Conservation (phyloP, 2,888 invertebrate genomes). For the Pristionchus maxplancki region DNA sequence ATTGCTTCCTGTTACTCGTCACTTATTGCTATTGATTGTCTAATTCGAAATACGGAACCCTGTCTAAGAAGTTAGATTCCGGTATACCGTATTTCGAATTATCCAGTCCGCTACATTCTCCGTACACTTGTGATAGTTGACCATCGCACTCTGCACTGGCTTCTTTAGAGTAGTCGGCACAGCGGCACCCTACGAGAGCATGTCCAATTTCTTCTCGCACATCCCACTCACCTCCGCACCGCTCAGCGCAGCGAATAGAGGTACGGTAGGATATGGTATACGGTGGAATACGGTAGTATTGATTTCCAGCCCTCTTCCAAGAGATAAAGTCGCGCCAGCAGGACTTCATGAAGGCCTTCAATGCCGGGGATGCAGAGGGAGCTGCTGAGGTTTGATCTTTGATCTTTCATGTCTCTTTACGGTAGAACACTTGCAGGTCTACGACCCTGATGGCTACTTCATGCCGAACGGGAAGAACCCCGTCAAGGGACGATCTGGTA, state of each 20-base stretch:
- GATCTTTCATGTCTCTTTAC: constrained; percentile 12
- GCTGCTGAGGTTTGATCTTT: constrained; percentile 49
- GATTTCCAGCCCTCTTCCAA: constrained; percentile 73
- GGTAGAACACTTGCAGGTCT: constrained; percentile 65
- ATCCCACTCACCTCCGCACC: constrained; percentile 49
- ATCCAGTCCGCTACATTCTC: background rate
- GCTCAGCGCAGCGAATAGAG: constrained; percentile 29
- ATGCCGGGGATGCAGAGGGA: constrained; percentile 72
- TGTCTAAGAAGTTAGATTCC: background rate
- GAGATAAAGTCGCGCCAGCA: constrained; percentile 77
- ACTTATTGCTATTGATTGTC: background rate
- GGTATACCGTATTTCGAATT: background rate
- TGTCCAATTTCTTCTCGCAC: constrained; percentile 51
- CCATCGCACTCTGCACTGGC: background rate
- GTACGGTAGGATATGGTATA: background rate
- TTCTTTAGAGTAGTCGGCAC: constrained; percentile 30
- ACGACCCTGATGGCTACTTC: constrained; percentile 77
- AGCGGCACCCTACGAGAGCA: background rate
- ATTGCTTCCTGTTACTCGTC: constrained; percentile 2
- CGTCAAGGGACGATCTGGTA: constrained; percentile 75
- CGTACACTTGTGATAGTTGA: background rate
- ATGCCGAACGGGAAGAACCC: constrained; percentile 77
- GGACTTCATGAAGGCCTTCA: constrained; percentile 77
- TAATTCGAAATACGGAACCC: background rate
- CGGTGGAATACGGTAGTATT: background rate